Evolutionary conservation across 2,888 invertebrate species (phyloP), one percentile per base, ranked within the genome.

Genomic region (Tortricodes alternella): DNA sequence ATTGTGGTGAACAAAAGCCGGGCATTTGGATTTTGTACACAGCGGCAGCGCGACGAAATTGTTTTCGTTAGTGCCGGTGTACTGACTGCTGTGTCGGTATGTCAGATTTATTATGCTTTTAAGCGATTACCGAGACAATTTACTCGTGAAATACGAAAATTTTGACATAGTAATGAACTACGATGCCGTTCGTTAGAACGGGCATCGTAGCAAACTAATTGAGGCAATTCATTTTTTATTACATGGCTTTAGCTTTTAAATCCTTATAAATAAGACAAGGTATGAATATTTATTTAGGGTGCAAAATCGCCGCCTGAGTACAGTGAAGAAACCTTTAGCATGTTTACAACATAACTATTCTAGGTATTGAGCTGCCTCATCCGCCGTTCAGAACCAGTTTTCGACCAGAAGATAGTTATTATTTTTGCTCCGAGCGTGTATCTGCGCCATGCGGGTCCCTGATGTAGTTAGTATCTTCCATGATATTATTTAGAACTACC

Each of bases 71-170:
- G 62, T 72, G 76, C 81, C 81, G 83, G 80, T 73, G 67, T 73
- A 74, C 76, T 84, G 83, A 84, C 83, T 83, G 81, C 78, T 80
- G 80, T 81, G 80, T 81, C 79, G 87, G 86, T 87, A 81, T 82
- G 87, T 71, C 66, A 76, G 69, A 70, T 74, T 81, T 77, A 71
- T 77, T 78, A 73, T 74, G 65, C 64, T 73, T 63, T 57, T 27
- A 13, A 21, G n/a, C 19, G 4, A 3, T 19, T n/a, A 19, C 11
- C 8, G 8, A n/a, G n/a, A n/a, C n/a, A n/a, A n/a, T n/a, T n/a
- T n/a, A n/a, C n/a, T n/a, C n/a, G n/a, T n/a, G n/a, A n/a, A n/a
- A n/a, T n/a, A n/a, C n/a, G n/a, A n/a, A n/a, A n/a, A n/a, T n/a
- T n/a, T n/a, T n/a, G n/a, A n/a, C n/a, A n/a, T n/a, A n/a, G n/a